A percentile compares a stretch with the other conserved stretches of the same genome.
Conservation (phyloP, 2,888 invertebrate species). For the Uropetala carovei region DNA sequence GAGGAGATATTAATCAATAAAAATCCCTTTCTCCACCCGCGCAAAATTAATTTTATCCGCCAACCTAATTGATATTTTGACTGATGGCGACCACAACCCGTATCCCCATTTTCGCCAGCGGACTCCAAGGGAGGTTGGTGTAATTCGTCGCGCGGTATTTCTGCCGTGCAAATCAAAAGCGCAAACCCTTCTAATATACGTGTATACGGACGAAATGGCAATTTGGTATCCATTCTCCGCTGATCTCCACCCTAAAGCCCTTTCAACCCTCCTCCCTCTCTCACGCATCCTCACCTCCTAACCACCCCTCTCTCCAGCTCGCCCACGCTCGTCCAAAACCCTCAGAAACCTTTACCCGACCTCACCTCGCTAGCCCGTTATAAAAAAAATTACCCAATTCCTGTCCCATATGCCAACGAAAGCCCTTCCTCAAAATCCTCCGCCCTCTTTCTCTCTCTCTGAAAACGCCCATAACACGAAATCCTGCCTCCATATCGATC, state of each 20-base stretch:
- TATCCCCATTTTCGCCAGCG: too few relatives aligned
- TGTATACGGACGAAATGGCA: not conserved
- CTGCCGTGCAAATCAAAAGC: not conserved
- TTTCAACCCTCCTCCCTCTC: not conserved
- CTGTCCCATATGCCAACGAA: not conserved
- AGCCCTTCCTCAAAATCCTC: not conserved
- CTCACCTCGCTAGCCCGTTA: not conserved
- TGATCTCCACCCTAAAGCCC: not conserved
- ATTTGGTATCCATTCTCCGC: not conserved
- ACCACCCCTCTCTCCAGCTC: not conserved
- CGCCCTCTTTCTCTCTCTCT: not conserved
- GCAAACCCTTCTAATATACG: not conserved
- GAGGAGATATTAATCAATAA: conserved; percentile 12
- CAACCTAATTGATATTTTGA: conserved; percentile 19
- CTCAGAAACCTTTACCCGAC: not conserved
- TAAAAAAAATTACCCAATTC: not conserved
- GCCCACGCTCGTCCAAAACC: not conserved
- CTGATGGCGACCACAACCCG: not conserved
- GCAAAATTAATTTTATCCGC: not conserved
- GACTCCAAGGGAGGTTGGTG: not conserved
- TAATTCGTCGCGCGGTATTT: not conserved
- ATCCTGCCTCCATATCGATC: conserved; percentile 53
- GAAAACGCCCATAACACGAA: not conserved
- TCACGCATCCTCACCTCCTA: not conserved
- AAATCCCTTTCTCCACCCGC: not conserved